These are phyloP conservation scores for Gavia stellata DNA, from an alignment of 2,113 vertebrate genomes.

Conservation along the genomic window DNA sequence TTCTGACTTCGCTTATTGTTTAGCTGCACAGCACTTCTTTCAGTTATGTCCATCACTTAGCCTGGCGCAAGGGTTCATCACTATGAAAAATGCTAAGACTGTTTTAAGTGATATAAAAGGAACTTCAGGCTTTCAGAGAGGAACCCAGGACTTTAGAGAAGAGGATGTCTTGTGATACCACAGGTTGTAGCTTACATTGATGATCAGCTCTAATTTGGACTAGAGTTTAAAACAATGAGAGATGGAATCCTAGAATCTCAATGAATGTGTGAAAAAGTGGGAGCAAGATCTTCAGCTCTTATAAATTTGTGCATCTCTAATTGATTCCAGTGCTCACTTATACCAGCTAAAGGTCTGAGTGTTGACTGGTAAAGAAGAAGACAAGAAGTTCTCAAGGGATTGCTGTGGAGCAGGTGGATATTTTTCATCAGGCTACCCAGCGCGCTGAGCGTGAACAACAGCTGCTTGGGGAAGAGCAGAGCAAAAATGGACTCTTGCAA, in stretches of 20 bases:
- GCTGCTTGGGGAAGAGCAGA: background rate
- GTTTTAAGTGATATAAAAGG: background rate
- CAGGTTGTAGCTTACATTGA: background rate
- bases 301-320: background rate
- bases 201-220: background rate
- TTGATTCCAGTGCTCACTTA: background rate
- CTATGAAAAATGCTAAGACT: background rate
- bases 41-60: fast-evolving
- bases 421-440: background rate
- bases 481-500: background rate
- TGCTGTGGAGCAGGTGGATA: background rate
- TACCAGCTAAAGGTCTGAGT: background rate
- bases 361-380: background rate
- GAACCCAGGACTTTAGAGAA: background rate
- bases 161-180: background rate
- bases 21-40: background rate
- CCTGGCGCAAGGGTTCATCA: background rate
- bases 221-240: background rate
- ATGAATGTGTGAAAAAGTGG: background rate
- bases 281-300: background rate
- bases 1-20: background rate
- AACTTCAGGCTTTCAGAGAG: background rate
- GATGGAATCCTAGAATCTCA: background rate
- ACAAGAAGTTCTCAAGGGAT: background rate
- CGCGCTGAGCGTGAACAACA: background rate